Evolutionary conservation across 2,888 invertebrate species (phyloP).

Genomic region (Adineta ricciae): DNA sequence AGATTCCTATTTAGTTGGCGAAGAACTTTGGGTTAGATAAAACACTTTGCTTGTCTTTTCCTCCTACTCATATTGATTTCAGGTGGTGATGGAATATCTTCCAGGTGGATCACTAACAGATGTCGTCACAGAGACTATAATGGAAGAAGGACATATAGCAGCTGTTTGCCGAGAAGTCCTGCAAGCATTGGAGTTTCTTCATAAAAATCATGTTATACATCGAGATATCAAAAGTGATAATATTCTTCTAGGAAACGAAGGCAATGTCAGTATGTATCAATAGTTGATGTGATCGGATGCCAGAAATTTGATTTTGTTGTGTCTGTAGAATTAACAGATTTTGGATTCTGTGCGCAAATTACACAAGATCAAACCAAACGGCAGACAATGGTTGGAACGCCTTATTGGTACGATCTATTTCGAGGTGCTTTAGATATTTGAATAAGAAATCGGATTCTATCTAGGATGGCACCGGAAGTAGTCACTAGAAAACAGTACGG

Average conservation of each 20-base stretch:
- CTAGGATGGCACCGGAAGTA: slow-evolving; percentile 53
- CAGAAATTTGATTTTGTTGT: neutral
- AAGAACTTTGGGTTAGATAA: slow-evolving; percentile 59
- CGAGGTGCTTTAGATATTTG: slow-evolving; percentile 53
- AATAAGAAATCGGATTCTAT: slow-evolving; percentile 55
- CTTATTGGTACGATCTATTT: neutral
- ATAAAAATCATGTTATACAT: slow-evolving; percentile 62
- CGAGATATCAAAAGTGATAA: slow-evolving; percentile 69
- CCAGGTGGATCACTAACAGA: slow-evolving; percentile 98
- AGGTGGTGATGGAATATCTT: slow-evolving; percentile 94
- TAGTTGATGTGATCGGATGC: no score
- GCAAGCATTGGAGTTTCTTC: slow-evolving; percentile 93
- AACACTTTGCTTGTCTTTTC: no score
- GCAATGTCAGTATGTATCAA: slow-evolving; percentile 63
- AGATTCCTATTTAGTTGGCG: slow-evolving; percentile 91
- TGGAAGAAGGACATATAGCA: slow-evolving; percentile 99
- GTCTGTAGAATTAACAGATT: slow-evolving; percentile 65
- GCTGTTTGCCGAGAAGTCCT: slow-evolving; percentile 91
- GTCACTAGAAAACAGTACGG: slow-evolving; percentile 79
- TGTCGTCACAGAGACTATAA: slow-evolving; percentile 97
- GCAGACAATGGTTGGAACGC: slow-evolving; percentile 85
- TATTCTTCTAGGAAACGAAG: slow-evolving; percentile 90
- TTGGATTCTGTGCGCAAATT: slow-evolving; percentile 99
- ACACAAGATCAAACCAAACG: slow-evolving; percentile 96
- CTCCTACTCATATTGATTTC: no score